Conservation (phyloP, 1,140 invertebrate genomes). For the Drosophila subobscura region DNA sequence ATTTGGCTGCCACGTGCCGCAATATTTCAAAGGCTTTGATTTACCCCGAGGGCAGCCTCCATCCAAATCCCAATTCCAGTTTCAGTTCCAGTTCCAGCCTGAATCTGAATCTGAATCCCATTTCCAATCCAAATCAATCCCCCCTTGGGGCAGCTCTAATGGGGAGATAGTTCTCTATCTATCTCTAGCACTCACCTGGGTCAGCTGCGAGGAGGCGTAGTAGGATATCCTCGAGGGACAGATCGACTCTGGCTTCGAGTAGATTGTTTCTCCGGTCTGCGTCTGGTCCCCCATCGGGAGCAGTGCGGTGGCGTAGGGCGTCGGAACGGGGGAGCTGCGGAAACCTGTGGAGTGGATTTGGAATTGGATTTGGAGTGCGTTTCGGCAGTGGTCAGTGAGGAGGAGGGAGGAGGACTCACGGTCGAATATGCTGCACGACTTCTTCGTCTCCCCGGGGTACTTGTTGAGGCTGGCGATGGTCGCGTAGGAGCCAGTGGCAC, state of each 20-base stretch:
- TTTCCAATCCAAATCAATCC: slow-evolving; percentile 30
- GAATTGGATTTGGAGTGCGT: no score
- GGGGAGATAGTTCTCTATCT: slow-evolving; percentile 20
- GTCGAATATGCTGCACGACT: slow-evolving; percentile 82
- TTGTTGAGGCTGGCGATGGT: slow-evolving; percentile 91
- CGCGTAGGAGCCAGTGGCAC: slow-evolving; percentile 91
- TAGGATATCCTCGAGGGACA: slow-evolving; percentile 81
- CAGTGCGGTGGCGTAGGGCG: slow-evolving; percentile 85
- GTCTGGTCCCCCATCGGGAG: slow-evolving; percentile 76
- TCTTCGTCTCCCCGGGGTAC: slow-evolving; percentile 84
- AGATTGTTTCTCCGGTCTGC: slow-evolving; percentile 76
- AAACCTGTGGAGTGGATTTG: slow-evolving; percentile 59
- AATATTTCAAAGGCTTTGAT: slow-evolving; percentile 74
- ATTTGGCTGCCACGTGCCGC: slow-evolving; percentile 62
- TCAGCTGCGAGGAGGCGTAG: slow-evolving; percentile 77
- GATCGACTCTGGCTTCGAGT: slow-evolving; percentile 83
- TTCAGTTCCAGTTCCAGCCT: no score
- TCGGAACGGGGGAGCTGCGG: slow-evolving; percentile 86
- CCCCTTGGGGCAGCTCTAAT: slow-evolving; percentile 13
- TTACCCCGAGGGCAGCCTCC: slow-evolving; percentile 31
- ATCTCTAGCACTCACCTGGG: slow-evolving; percentile 60
- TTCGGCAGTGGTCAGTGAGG: no score
- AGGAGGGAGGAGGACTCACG: slow-evolving; percentile 47
- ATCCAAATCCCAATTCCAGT: no score
- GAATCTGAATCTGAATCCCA: no score